These are phyloP conservation scores for Diloba caeruleocephala DNA, from an alignment of 2,888 invertebrate species.

Conservation along the genomic window DNA sequence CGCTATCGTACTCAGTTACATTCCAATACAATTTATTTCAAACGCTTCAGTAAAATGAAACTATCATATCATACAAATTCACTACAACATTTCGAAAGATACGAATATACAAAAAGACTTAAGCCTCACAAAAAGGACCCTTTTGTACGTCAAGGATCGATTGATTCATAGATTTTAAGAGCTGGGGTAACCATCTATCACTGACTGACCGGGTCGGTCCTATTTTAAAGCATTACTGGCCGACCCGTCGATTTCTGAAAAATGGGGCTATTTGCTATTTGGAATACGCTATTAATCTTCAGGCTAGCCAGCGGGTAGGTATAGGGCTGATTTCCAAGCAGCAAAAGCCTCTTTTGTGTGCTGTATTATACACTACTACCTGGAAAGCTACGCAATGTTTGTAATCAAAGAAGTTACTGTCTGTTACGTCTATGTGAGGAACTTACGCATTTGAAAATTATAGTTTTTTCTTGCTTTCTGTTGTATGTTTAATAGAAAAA, in stretches of 20 bases:
- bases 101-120: slow-evolving; percentile 17
- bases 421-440: no score
- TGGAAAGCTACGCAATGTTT: no score
- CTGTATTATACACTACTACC: no score
- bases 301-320: background rate
- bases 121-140: slow-evolving; percentile 20
- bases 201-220: slow-evolving; percentile 2
- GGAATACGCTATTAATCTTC: slow-evolving; percentile 13
- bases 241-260: slow-evolving; percentile 13
- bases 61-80: background rate
- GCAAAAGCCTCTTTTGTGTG: no score
- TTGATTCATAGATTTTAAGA: slow-evolving; percentile 36
- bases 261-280: slow-evolving; percentile 18
- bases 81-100: slow-evolving; percentile 4
- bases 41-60: background rate
- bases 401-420: no score
- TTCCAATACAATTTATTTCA: background rate
- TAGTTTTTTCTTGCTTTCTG: no score
- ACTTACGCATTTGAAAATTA: no score
- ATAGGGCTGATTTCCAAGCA: no score
- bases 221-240: slow-evolving; percentile 23
- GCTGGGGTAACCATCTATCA: slow-evolving; percentile 33
- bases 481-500: no score
- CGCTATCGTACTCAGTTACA: no score
- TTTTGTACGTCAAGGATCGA: slow-evolving; percentile 27